Evolutionary conservation across 2,797 vertebrate genomes (phyloP), one percentile per base, ranked within the genome.

Genomic region (Enteromius treurensis): DNA sequence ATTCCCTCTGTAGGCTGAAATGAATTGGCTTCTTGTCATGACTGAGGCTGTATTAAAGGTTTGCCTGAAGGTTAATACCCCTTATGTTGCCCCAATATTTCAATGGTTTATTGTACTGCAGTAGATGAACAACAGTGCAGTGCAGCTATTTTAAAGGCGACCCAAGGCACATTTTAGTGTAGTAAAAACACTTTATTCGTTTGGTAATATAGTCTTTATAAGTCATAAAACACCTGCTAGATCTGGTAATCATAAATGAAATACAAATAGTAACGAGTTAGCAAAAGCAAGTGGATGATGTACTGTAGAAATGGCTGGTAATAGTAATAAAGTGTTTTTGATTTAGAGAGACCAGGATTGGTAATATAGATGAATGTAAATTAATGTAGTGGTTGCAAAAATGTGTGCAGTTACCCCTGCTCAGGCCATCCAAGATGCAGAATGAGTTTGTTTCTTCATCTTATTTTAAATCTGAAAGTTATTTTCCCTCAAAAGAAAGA

Each of bases 191-290:
- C 67, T 53, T 81, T 64, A 45, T 86, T 45, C 3, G 45, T 47
- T 82, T 29, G 42, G 5, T 60, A 34, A 69, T 75, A 45, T 67
- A 65, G 47, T 84, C 53, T 79, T 42, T 13, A 69, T 29, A 79
- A 67, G 49, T 34, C 76, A 23, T 86, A 77, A 71, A 29, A 62
- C 62, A 79, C 60, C 80, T 15, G 64, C 34, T 21, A 19, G 23
- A 47, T 53, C 37, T 29, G 47, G 37, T 78, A n/a, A 73, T 69
- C 40, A 53, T 34, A 78, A n/a, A 79, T 47, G 51, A 62, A 13
- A 92, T 90, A 91, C 86, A 79, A 76, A 68, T 6, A 86, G 88
- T 90, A 87, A 91, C 89, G 83, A 84, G 84, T 64, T 90, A 87
- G 3, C 83, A 82, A 78, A 58, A 84, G 37, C 87, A 82, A 89